Base-by-base conservation (phyloP, 2,113 vertebrate species). In the Budorcas taxicolor region DNA sequence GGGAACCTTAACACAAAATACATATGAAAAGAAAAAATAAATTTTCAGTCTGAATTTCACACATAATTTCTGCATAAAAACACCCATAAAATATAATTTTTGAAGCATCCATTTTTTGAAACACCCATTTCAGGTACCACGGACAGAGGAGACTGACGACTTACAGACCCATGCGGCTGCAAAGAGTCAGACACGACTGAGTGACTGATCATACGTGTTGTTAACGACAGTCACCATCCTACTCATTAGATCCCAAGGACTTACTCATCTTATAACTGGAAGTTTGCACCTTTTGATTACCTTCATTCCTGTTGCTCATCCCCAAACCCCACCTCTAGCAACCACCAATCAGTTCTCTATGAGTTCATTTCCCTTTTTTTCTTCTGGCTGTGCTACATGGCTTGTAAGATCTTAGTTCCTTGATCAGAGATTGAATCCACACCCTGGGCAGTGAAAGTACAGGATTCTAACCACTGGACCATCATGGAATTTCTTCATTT, bases 1-100 rank as follows among this genome's bases (percentile, higher is more conserved):
- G 47, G 98, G 98, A 97, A 98, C 96, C 98, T 98, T 78, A 95
- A 96, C 52, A 76, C 16, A 97, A 96, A 92, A 96, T n/a, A 57
- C 4, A 94, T 45, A 33, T 55, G 3, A 60, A 96, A 95, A 95
- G 57, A 53, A 91, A 25, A 3, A 78, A 87, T 95, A 94, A 5
- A 67, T 52, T 92, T 96, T 88, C 16, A 76, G 40, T 78, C 33
- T 88, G 16, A 95, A 85, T 90, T 96, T 96, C 90, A 87, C 43
- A 84, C 88, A 87, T 9, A 47, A 97, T 50, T 90, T 96, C 60
- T 87, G 86, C 76, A 87, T 80, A 82, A 84, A 81, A 83, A 78
- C 3, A 81, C 23, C 3, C 1, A 87, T 58, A 93, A 94, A 27
- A 6, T 93, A 94, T 45, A 76, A 62, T 80, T 81, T 82, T 43